phyloP scores from a whole-genome alignment of 2,888 invertebrate genomes.

The Stenodera caucasica region DNA sequence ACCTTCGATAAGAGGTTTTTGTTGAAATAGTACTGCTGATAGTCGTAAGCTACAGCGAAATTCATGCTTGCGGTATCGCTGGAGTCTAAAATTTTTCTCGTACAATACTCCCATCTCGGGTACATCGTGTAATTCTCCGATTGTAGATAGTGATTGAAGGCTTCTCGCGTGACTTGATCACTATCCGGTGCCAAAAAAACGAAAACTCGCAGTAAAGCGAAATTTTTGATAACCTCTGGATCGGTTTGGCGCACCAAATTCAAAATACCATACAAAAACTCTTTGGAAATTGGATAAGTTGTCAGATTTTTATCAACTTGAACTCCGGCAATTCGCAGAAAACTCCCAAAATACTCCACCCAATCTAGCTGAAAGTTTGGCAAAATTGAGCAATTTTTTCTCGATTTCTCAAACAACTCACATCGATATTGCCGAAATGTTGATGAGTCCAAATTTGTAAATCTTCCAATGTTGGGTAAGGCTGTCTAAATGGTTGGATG shows the following conservation, averaged over 20 bases:
- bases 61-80: slow-evolving; percentile 42
- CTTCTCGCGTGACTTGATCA: slow-evolving; percentile 42
- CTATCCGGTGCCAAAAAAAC: slow-evolving; percentile 51
- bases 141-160: slow-evolving; percentile 44
- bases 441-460: slow-evolving; percentile 40
- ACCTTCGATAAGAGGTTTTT: slow-evolving; percentile 45
- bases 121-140: slow-evolving; percentile 35
- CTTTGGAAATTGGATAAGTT: slow-evolving; percentile 31
- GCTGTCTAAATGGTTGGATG: not conserved
- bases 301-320: slow-evolving; percentile 41
- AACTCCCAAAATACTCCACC: slow-evolving; percentile 46
- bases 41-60: slow-evolving; percentile 50
- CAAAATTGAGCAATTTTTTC: not conserved
- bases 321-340: slow-evolving; percentile 43
- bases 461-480: slow-evolving; percentile 18
- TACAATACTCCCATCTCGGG: slow-evolving; percentile 50
- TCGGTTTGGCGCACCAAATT: slow-evolving; percentile 45
- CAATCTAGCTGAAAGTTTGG: slow-evolving; percentile 48
- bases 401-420: slow-evolving; percentile 18
- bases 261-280: slow-evolving; percentile 43
- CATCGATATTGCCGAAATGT: slow-evolving; percentile 38
- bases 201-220: slow-evolving; percentile 48
- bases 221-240: slow-evolving; percentile 47
- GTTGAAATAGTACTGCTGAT: slow-evolving; percentile 48
- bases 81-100: slow-evolving; percentile 48